Conservation (phyloP, 1,140 invertebrate species). For the Drosophila bocki region DNA sequence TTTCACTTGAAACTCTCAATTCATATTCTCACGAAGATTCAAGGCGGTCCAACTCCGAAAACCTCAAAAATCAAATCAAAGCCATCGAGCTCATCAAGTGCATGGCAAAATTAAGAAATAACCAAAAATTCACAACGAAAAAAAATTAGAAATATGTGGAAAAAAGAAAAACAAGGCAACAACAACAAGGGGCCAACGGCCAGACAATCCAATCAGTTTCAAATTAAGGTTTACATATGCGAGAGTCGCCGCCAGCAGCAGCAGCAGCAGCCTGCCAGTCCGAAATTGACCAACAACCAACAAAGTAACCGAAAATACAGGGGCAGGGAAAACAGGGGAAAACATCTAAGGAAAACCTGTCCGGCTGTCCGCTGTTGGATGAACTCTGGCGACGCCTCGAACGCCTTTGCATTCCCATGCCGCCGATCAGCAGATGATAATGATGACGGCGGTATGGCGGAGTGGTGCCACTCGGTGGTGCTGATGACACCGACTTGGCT, state of each 20-base stretch:
- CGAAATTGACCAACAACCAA: conserved; percentile 72
- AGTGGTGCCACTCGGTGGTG: conserved; percentile 6
- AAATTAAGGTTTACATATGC: conserved; percentile 81
- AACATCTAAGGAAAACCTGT: conserved; percentile 58
- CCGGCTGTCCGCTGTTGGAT: conserved; percentile 39
- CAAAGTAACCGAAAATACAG: conserved; percentile 48
- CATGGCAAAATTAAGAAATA: conserved; percentile 66
- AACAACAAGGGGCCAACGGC: conserved; percentile 59
- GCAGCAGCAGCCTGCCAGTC: conserved; percentile 19
- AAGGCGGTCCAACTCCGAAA: conserved; percentile 25
- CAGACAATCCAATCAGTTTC: conserved; percentile 79
- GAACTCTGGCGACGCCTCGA: conserved; percentile 68
- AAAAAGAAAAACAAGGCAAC: conserved; percentile 33
- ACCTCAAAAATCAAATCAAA: conserved; percentile 48
- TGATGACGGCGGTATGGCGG: conserved; percentile 18
- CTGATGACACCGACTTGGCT: conserved; percentile 34
- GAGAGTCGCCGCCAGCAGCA: conserved; percentile 32
- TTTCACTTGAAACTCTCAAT: neutral
- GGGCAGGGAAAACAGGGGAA: conserved; percentile 13
- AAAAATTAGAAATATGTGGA: conserved; percentile 9
- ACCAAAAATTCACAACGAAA: conserved; percentile 34
- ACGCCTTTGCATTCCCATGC: conserved; percentile 63
- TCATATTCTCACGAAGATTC: conserved; percentile 3
- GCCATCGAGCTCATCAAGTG: conserved; percentile 65
- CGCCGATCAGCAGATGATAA: conserved; percentile 34